Percentiles rank a stretch among this genome's conserved stretches.
Evolutionary conservation across 2,113 vertebrate species (phyloP).

Genomic region (Uropsilus gracilis): DNA sequence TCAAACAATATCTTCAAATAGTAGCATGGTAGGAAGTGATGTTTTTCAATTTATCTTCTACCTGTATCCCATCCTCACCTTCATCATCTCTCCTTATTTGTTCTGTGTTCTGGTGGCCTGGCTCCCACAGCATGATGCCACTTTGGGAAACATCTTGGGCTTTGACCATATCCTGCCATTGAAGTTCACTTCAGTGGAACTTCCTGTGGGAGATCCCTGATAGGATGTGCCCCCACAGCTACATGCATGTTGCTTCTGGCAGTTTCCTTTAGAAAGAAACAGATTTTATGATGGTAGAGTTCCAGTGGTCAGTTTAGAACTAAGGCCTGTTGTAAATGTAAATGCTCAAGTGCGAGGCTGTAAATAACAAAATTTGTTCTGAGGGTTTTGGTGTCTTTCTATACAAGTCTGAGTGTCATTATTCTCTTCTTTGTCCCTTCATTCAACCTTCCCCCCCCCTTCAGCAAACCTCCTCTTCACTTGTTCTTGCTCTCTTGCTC

Average conservation of each 20-base stretch:
- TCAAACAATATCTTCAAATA: not conserved
- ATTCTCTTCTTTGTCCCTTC: not conserved
- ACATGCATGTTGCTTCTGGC: not conserved
- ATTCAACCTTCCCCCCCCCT: not conserved
- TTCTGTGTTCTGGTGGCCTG: not conserved
- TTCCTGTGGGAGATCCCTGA: not conserved
- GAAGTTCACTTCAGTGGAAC: conserved; percentile 28
- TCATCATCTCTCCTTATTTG: not conserved
- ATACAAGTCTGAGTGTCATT: not conserved
- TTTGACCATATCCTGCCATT: conserved; percentile 56
- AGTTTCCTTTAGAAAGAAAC: not conserved
- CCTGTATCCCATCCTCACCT: not conserved
- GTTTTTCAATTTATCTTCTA: not conserved
- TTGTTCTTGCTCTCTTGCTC: not conserved
- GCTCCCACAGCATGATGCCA: not conserved
- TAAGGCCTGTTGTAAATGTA: not conserved
- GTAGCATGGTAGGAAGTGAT: not conserved
- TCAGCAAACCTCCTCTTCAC: not conserved
- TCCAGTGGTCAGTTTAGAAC: not conserved
- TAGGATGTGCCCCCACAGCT: conserved; percentile 46
- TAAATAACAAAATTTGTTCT: not conserved
- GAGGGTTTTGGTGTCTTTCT: not conserved
- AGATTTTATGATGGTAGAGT: not conserved
- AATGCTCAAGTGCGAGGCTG: not conserved
- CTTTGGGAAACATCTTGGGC: not conserved